Base-by-base conservation (phyloP, 2,797 vertebrate species). In the Sebastes matsubarae region DNA sequence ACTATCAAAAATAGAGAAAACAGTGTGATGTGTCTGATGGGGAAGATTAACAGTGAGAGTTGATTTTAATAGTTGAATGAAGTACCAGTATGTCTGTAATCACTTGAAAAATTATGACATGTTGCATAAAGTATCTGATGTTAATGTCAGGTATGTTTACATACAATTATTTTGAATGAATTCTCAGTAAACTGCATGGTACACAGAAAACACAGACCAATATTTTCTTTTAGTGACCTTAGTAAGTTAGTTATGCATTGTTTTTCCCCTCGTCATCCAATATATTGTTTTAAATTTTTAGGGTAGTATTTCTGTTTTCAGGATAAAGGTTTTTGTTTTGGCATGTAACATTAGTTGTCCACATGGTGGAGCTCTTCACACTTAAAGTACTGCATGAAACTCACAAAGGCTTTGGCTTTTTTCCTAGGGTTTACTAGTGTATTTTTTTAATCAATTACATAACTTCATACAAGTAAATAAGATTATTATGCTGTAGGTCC, bases 331-430 rank as follows among this genome's bases (percentile, higher is more conserved):
- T 65, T 58, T 50, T 29, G 38, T 25, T 57, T 3, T 36, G 6
- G 2, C 13, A 1, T 5, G 8, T 81, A 30, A 20, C 73, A 46
- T 11, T 12, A 69, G 63, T 29, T 75, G 66, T 69, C 86, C 92
- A 93, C 91, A 68, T 0, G 89, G 84, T 79, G 91, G 89, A 52
- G 88, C 82, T 72, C 27, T 80, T 81, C 5, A 61, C 79, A 29
- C 4, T 32, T 29, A 25, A 66, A 69, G 12, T n/a, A 4, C 25
- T 42, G 16, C 0, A 27, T 79, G 10, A 22, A 11, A 65, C 4
- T 22, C 29, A 52, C 2, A 55, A 14, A 38, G 30, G 9, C 2
- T 16, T 6, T 4, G 11, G 2, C 2, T 32, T 66, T 70, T 13
- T 6, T 16, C 1, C 13, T 2, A 4, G 8, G 24, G 13, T 75